Percentiles rank a stretch among this genome's conserved stretches.
Conservation (phyloP, 2,113 vertebrate genomes). For the Alligator mississippiensis region DNA sequence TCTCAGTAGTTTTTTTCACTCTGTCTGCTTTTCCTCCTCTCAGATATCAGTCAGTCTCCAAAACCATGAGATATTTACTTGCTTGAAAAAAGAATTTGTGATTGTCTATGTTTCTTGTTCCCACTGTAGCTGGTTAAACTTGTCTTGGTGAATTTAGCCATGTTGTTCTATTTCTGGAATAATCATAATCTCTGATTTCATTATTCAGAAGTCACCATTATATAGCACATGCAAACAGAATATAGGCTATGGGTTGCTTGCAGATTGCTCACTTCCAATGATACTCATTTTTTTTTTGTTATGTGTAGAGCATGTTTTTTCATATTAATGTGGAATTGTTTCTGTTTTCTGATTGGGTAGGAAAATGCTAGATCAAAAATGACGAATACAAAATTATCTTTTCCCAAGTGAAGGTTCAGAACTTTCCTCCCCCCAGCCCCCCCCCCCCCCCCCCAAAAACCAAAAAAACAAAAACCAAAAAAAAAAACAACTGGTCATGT, state of each 20-base stretch:
- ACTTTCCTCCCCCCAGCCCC: no score
- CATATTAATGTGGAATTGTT: background rate
- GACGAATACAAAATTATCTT: background rate
- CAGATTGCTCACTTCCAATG: background rate
- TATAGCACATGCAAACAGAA: conserved; percentile 31
- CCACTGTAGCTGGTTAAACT: conserved; percentile 2
- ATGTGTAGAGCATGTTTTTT: background rate
- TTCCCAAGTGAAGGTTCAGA: background rate
- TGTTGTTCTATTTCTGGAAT: background rate
- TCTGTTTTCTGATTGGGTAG: background rate
- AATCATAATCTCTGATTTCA: conserved; percentile 13
- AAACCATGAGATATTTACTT: background rate
- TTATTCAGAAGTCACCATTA: conserved; percentile 11
- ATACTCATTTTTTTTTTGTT: background rate
- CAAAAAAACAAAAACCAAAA: fast-evolving
- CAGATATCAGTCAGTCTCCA: background rate
- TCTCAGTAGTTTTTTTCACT: background rate
- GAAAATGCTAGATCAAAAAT: background rate
- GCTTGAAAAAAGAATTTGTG: background rate
- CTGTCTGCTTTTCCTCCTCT: background rate
- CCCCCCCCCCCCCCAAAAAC: background rate
- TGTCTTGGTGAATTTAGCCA: background rate
- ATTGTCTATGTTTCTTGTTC: background rate
- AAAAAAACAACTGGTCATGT: background rate
- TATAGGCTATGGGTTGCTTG: background rate